phyloP scores from a whole-genome alignment of 2,797 vertebrate genomes.

The Psittacula echo region DNA sequence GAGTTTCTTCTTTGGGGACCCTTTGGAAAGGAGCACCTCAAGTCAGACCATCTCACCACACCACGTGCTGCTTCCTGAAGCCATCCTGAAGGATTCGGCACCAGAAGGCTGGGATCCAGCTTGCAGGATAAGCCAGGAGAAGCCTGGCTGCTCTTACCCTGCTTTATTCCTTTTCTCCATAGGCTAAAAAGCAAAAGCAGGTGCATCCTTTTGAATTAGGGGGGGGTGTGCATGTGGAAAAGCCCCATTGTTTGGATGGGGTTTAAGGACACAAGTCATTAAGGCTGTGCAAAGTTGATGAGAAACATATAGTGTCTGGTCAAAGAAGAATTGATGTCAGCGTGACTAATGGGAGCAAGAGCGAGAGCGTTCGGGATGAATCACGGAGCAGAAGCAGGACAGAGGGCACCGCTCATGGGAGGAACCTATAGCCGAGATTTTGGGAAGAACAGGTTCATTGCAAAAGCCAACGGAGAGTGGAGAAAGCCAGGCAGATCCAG shows the following conservation, averaged over 20 bases:
- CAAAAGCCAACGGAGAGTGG: accelerated
- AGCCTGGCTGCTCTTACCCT: not conserved
- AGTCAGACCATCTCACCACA: not conserved
- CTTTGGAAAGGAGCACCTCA: not conserved
- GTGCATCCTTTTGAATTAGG: not conserved
- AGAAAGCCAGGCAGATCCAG: not conserved
- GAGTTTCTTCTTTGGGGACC: not conserved
- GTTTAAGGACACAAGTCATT: not conserved
- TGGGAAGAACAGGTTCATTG: not conserved
- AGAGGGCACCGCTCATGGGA: not conserved
- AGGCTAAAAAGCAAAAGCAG: not conserved
- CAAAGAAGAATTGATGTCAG: not conserved
- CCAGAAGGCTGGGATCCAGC: not conserved
- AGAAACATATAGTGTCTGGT: not conserved
- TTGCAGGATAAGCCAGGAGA: not conserved
- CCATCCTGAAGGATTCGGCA: not conserved
- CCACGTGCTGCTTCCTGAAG: not conserved
- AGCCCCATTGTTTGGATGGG: not conserved
- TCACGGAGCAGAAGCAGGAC: not conserved
- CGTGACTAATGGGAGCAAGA: not conserved
- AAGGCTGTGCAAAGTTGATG: not conserved
- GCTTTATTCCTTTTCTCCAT: not conserved
- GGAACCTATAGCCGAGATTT: not conserved
- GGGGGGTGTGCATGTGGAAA: not conserved
- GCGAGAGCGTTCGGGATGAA: not conserved